Evolutionary conservation across 2,888 invertebrate species (phyloP), one percentile per base, ranked within the genome.

Genomic region (Metallyticus violacea): DNA sequence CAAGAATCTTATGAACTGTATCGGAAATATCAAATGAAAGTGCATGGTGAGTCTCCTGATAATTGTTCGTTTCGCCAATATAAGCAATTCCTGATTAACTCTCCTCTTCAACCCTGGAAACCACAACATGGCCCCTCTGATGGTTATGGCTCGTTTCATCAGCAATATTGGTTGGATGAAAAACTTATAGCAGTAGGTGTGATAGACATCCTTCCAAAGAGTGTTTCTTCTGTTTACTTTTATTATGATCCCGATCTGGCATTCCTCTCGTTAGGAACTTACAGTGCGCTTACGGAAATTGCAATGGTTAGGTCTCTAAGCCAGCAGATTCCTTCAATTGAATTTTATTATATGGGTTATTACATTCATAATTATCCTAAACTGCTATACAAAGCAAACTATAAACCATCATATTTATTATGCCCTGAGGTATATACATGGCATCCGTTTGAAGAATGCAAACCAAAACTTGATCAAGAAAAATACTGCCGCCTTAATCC

Each of bases 341-440:
- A 95, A 90, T 96, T 96, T 92, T 99, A 99, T 92, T 99, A 99
- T 92, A 98, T 99, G 98, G 99, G 99, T 25, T 99, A 95, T 92
- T 99, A 99, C 91, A 98, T 99, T 89, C 98, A 99, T 91, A 95
- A 97, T 0, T 99, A 99, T 91, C 95, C 95, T 0, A 99, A 99
- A 93, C 99, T 99, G 99, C 94, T 96, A 87, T 99, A 99, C 92
- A 99, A 99, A 93, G 98, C 97, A 0, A 95, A 96, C 91, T 95
- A 97, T 91, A 91, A 91, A n/a, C 97, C 99, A 0, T 99, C 99
- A 0, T 96, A 95, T 91, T 93, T 99, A 78, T 93, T 98, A 0
- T 99, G 99, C 91, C 99, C 99, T 0, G 98, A 99, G 92, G 96
- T 96, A 0, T 98, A 96, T 90, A 93, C 94, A 79, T 99, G 99